phyloP scores from a whole-genome alignment of 2,888 invertebrate genomes.

The Druceiella hillmani region DNA sequence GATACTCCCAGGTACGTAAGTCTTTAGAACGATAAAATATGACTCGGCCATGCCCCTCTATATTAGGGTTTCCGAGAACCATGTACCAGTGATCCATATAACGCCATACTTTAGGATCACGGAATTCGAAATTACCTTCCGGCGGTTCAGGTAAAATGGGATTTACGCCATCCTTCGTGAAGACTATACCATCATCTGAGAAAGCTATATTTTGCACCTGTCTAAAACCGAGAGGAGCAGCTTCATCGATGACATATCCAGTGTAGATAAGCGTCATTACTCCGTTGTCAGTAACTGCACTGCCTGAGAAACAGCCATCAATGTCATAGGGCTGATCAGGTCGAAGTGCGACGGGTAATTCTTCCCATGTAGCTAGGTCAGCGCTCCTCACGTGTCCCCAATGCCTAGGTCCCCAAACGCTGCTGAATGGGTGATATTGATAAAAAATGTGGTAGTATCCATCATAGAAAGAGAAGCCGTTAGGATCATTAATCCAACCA shows the following conservation, averaged over 20 bases:
- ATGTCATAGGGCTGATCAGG: constrained; percentile 39
- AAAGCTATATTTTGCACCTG: constrained; percentile 36
- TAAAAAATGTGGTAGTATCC: constrained; percentile 46
- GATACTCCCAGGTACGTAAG: constrained; percentile 32
- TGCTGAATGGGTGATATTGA: constrained; percentile 42
- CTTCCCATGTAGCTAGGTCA: constrained; percentile 44
- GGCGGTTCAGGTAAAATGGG: constrained; percentile 32
- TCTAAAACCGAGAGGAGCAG: constrained; percentile 30
- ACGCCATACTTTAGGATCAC: constrained; percentile 49
- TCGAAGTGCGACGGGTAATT: constrained; percentile 41
- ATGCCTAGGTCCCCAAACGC: constrained; percentile 36
- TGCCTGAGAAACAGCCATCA: constrained; percentile 45
- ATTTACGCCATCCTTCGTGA: constrained; percentile 34
- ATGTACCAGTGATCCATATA: constrained; percentile 36
- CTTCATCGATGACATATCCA: constrained; percentile 33
- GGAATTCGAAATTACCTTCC: constrained; percentile 36
- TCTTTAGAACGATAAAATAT: constrained; percentile 37
- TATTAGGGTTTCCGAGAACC: constrained; percentile 41
- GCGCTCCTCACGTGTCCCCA: constrained; percentile 49
- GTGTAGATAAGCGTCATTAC: constrained; percentile 39
- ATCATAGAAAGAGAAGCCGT: constrained; percentile 40
- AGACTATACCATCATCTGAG: constrained; percentile 34
- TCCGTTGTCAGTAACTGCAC: constrained; percentile 36
- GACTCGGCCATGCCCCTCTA: constrained; percentile 32
- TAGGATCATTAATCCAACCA: constrained; percentile 55